A percentile compares a stretch with the other conserved stretches of the same genome.
Evolutionary conservation across 2,888 invertebrate genomes (phyloP).

Genomic region (Zygaena filipendulae): DNA sequence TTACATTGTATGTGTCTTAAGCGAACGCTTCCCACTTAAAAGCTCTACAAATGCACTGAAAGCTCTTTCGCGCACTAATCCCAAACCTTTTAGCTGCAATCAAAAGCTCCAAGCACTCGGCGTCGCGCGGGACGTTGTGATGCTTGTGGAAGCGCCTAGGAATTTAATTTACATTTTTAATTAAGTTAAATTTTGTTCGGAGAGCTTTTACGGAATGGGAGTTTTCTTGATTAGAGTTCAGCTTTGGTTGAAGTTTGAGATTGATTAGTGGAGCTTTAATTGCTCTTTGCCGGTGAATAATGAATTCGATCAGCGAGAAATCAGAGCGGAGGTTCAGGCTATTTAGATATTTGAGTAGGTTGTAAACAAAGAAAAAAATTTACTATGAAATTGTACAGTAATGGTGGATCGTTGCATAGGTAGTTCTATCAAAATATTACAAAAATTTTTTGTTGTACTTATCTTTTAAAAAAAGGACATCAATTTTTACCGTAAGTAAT

Average conservation of each 20-base stretch:
- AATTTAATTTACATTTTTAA: constrained; percentile 70
- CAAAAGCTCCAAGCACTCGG: constrained; percentile 61
- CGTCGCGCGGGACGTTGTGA: constrained; percentile 44
- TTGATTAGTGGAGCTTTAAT: constrained; percentile 68
- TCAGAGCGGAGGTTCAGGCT: constrained; percentile 45
- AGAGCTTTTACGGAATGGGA: constrained; percentile 68
- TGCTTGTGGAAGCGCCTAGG: constrained; percentile 68
- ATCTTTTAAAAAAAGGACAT: too few relatives aligned
- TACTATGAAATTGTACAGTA: too few relatives aligned
- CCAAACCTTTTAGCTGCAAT: constrained; percentile 71
- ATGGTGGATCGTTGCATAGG: too few relatives aligned
- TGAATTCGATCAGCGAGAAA: constrained; percentile 61
- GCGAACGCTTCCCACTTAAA: constrained; percentile 70
- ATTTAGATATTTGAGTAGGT: too few relatives aligned
- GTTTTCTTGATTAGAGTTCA: constrained; percentile 70
- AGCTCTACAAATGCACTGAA: constrained; percentile 70
- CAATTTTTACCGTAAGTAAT: too few relatives aligned
- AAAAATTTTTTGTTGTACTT: background rate
- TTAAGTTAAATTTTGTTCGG: constrained; percentile 69
- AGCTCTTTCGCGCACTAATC: constrained; percentile 70
- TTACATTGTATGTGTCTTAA: constrained; percentile 69
- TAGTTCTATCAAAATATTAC: too few relatives aligned
- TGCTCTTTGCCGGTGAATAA: constrained; percentile 65
- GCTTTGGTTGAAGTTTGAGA: constrained; percentile 65
- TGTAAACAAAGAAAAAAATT: too few relatives aligned